Conservation (phyloP, 1,140 invertebrate genomes). For the Papilio helenus region DNA sequence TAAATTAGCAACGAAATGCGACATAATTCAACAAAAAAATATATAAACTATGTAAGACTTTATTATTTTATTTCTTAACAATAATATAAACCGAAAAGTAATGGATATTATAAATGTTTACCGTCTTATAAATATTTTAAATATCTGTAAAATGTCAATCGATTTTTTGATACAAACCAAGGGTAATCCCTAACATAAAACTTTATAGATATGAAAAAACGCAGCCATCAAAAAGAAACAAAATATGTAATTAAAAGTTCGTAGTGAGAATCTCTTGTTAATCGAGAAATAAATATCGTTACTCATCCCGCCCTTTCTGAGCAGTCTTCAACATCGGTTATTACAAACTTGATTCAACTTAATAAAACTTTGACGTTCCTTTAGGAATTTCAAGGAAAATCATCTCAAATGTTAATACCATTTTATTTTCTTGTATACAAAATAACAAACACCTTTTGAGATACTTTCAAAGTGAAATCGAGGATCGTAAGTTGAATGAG, state of each 20-base stretch:
- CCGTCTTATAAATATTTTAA: no score
- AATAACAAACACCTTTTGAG: conserved; percentile 27
- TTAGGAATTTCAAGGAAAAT: conserved; percentile 34
- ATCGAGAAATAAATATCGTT: conserved; percentile 17
- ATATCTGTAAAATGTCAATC: neutral
- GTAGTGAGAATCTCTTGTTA: neutral
- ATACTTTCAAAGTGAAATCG: conserved; percentile 40
- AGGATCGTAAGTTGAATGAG: conserved; percentile 30
- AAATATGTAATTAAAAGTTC: conserved; percentile 8
- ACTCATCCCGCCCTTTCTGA: neutral
- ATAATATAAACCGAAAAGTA: no score
- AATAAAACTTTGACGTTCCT: conserved; percentile 37
- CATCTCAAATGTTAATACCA: conserved; percentile 16
- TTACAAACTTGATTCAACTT: conserved; percentile 35
- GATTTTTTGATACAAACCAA: neutral
- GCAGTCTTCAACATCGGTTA: conserved; percentile 22
- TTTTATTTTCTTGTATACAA: conserved; percentile 9
- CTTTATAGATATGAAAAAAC: neutral
- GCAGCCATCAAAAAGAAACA: neutral
- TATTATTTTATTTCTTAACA: no score
- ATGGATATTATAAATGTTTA: no score
- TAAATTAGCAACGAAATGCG: neutral
- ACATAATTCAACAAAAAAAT: neutral
- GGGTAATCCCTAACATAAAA: neutral
- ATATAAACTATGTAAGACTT: neutral